Conservation (phyloP, 2,888 invertebrate species). For the Xestia sexstrigata region DNA sequence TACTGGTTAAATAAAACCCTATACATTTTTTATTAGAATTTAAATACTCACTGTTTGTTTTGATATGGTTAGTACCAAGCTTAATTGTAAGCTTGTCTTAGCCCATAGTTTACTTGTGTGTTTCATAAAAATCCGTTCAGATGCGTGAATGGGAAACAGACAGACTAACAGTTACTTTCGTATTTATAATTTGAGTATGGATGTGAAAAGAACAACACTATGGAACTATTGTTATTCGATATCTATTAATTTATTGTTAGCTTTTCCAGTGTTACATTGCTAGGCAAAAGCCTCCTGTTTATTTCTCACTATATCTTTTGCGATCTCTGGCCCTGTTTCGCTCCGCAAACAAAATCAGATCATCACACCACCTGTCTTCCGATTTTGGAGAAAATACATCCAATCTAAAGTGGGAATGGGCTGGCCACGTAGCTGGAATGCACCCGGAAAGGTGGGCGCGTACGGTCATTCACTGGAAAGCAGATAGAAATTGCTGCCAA, state of each 20-base stretch:
- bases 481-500: too few relatives aligned
- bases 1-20: too few relatives aligned
- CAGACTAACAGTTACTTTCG: not conserved
- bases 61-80: too few relatives aligned
- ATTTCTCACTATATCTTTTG: too few relatives aligned
- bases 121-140: not conserved
- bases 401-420: not conserved
- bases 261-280: too few relatives aligned
- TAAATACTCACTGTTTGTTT: too few relatives aligned
- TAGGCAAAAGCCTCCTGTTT: not conserved
- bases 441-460: not conserved
- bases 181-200: not conserved
- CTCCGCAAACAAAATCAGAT: not conserved
- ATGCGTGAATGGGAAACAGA: not conserved
- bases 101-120: not conserved
- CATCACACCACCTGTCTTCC: not conserved
- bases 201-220: not conserved
- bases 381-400: not conserved
- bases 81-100: too few relatives aligned
- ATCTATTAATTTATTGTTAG: too few relatives aligned
- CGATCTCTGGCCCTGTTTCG: not conserved
- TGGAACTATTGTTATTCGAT: too few relatives aligned
- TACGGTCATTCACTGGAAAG: not conserved
- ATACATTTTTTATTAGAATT: too few relatives aligned
- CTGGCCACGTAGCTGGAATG: not conserved